phyloP scores from a whole-genome alignment of 1,140 invertebrate species.

The Drosophila santomea region DNA sequence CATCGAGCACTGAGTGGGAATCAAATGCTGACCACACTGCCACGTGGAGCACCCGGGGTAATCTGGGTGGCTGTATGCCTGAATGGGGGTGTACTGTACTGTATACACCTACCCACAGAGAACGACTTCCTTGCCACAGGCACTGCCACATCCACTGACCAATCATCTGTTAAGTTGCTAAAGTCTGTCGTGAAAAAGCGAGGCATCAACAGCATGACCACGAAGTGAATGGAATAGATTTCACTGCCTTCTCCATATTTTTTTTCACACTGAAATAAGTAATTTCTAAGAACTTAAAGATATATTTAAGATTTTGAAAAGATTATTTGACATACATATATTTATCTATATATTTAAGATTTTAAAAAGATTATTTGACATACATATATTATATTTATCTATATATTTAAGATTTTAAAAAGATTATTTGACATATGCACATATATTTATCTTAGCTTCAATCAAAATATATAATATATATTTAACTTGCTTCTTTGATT shows the following conservation, averaged over 20 bases:
- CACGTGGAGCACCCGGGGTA: slow-evolving; percentile 27
- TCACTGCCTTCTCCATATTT: background rate
- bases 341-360: too few relatives aligned
- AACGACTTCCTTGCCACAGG: background rate
- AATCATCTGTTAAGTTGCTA: slow-evolving; percentile 57
- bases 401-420: too few relatives aligned
- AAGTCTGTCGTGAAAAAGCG: slow-evolving; percentile 24
- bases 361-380: too few relatives aligned
- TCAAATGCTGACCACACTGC: slow-evolving; percentile 38
- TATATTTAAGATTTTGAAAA: too few relatives aligned
- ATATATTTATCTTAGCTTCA: too few relatives aligned
- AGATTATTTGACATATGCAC: too few relatives aligned
- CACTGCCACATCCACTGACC: slow-evolving; percentile 27
- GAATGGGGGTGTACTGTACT: background rate
- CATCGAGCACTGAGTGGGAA: slow-evolving; percentile 17
- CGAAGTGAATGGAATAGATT: slow-evolving; percentile 3
- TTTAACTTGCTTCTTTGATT: too few relatives aligned
- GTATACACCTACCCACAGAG: background rate
- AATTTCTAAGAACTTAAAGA: background rate
- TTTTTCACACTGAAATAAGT: background rate
- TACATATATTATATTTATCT: too few relatives aligned
- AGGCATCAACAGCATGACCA: slow-evolving; percentile 16
- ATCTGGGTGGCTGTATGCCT: background rate
- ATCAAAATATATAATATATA: too few relatives aligned
- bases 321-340: too few relatives aligned